Base-by-base conservation (phyloP, 2,797 vertebrate genomes). In the Hirundo rustica region DNA sequence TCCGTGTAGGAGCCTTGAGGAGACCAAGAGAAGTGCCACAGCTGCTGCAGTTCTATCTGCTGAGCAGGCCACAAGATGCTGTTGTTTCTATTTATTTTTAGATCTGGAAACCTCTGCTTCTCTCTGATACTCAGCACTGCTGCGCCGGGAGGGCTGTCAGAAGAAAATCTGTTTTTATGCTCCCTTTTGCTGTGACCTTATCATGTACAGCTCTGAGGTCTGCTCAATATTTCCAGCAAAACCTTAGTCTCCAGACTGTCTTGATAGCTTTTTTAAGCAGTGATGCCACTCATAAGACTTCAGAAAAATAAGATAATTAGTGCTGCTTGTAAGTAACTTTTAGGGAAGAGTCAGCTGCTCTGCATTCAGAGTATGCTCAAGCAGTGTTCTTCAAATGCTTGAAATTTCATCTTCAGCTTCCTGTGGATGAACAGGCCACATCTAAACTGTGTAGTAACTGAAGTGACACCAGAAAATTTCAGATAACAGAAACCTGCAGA, bases 281-380 rank as follows among this genome's bases (percentile, higher is more conserved):
- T 80, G 72, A 92, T 2, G 18, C 42, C 74, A 72, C n/a, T 64
- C 6, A 4, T 68, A 68, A 73, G 58, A 77, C 83, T 82, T 79
- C 50, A 85, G 65, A 75, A 90, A 86, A 85, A 79, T 74, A 72
- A 74, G 81, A 67, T 88, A 84, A 92, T 95, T 91, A 92, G 75
- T 36, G 20, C 78, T 79, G 62, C 80, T 90, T 90, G n/a, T 53
- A 71, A 82, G 84, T 76, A 88, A 87, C 85, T 96, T 87, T 57
- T 9, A 82, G 74, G 81, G 62, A 89, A 92, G 93, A 90, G 61
- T 93, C 91, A 96, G 75, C 84, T 85, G 85, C 64, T 94, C 64
- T 51, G 79, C 47, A 10, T 85, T 91, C 76, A 83, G 73, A n/a
- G 34, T 66, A 42, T 70, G 48, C 65, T 94, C 60, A 70, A 70